Evolutionary conservation across 2,797 vertebrate genomes (phyloP).

Genomic region (Atherinosoma microstoma): DNA sequence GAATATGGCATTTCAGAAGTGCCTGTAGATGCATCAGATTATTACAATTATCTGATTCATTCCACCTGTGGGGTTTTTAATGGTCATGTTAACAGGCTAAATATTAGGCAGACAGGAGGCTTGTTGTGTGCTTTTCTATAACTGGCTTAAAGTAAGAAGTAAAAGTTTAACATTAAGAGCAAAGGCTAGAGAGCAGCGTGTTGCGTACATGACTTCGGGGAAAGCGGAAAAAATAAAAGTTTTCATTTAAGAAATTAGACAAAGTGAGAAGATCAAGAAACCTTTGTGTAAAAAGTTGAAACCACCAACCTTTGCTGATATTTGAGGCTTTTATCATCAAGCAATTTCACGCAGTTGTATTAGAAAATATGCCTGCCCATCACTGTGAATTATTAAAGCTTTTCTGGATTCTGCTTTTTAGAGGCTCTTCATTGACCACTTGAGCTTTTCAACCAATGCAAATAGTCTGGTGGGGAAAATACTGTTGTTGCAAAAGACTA

Average conservation of each 20-base stretch:
- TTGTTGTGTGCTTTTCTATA: background rate
- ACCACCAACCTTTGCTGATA: background rate
- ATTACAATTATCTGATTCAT: background rate
- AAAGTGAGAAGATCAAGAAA: background rate
- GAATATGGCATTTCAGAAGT: background rate
- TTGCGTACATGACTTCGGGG: too few relatives aligned
- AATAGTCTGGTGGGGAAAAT: background rate
- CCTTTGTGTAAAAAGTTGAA: background rate
- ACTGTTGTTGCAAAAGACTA: background rate
- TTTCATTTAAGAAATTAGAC: background rate
- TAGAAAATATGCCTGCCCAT: background rate
- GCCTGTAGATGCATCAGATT: background rate
- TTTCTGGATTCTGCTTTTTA: constrained; percentile 20
- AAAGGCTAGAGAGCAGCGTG: background rate
- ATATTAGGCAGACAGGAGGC: too few relatives aligned
- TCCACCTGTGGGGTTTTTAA: background rate
- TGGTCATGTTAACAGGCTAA: background rate
- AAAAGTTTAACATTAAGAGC: background rate
- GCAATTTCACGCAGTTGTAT: constrained; percentile 5
- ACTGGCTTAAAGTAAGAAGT: background rate
- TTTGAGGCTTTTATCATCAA: background rate
- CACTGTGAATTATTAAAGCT: background rate
- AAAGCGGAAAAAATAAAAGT: background rate
- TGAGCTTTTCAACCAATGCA: background rate
- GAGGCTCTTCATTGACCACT: constrained; percentile 8